A percentile compares a stretch with the other conserved stretches of the same genome.
Conservation (phyloP, 2,797 vertebrate species). For the Cynodonichthys magdalenae region DNA sequence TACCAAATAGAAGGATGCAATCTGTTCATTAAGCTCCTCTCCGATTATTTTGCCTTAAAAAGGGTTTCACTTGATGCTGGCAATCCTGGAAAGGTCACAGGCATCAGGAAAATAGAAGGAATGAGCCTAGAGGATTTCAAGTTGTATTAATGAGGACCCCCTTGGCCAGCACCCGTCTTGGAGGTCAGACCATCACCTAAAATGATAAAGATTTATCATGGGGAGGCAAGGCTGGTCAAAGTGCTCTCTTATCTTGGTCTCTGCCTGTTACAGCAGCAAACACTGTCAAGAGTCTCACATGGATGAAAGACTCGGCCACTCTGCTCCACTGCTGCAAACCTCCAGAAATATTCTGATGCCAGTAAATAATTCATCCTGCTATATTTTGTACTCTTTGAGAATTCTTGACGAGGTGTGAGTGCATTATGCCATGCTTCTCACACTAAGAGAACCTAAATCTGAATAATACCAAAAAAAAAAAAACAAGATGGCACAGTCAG, state of each 20-base stretch:
- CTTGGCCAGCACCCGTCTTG: slow-evolving; percentile 76
- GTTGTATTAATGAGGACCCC: slow-evolving; percentile 86
- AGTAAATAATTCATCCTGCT: slow-evolving; percentile 84
- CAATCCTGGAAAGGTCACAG: slow-evolving; percentile 83
- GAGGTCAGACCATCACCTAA: slow-evolving; percentile 86
- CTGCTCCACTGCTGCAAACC: slow-evolving; percentile 73
- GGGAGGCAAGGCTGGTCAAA: slow-evolving; percentile 79
- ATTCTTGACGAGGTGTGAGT: slow-evolving; percentile 69
- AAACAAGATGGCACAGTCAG: slow-evolving; percentile 27
- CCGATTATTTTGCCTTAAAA: slow-evolving; percentile 69
- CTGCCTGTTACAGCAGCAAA: slow-evolving; percentile 79
- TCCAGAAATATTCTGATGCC: slow-evolving; percentile 72
- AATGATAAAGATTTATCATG: slow-evolving; percentile 87
- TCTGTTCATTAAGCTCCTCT: slow-evolving; percentile 67
- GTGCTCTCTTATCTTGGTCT: slow-evolving; percentile 80
- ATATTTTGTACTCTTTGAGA: slow-evolving; percentile 83
- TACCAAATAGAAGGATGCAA: slow-evolving; percentile 62
- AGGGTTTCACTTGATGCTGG: slow-evolving; percentile 77
- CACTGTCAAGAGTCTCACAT: slow-evolving; percentile 77
- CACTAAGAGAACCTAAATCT: slow-evolving; percentile 41
- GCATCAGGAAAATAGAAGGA: slow-evolving; percentile 82
- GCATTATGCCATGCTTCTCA: slow-evolving; percentile 64
- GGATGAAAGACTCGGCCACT: slow-evolving; percentile 80
- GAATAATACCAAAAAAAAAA: slow-evolving; percentile 13
- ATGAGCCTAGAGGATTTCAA: slow-evolving; percentile 82